Evolutionary conservation across 1,140 invertebrate genomes (phyloP).

Genomic region (Euura lappo): DNA sequence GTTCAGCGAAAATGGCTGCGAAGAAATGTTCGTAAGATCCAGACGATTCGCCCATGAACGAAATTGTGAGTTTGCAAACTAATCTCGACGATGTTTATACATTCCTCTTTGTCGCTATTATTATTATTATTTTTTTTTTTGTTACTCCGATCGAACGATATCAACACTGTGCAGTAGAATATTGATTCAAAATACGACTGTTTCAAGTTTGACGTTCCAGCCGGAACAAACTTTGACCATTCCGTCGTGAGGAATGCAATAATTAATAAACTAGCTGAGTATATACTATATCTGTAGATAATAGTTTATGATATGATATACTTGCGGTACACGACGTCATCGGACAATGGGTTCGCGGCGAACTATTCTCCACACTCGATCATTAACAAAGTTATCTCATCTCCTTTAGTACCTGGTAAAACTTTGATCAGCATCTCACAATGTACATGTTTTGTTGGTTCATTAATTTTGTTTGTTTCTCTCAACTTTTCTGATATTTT

Average conservation of each 20-base stretch:
- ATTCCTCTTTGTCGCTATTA: no score
- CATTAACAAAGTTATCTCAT: background rate
- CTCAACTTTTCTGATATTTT: no score
- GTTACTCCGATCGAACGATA: no score
- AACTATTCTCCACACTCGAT: background rate
- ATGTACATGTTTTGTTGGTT: background rate
- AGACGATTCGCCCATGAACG: conserved; percentile 36
- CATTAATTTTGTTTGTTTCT: no score
- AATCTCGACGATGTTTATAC: no score
- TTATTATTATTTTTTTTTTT: no score
- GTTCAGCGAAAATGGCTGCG: conserved; percentile 36
- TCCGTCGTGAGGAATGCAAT: background rate
- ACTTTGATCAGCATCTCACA: background rate
- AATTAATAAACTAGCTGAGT: background rate
- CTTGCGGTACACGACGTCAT: background rate
- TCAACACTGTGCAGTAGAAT: no score
- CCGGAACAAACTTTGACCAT: no score
- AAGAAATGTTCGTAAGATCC: conserved; percentile 24
- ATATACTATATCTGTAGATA: background rate
- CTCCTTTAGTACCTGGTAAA: background rate
- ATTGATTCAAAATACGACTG: no score
- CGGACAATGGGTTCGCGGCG: background rate
- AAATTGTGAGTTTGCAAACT: conserved; percentile 24
- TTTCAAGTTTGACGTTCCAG: no score
- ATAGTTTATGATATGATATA: background rate